These are phyloP conservation scores for Danio kyathit DNA, from an alignment of 2,797 vertebrate genomes.

Conservation along the genomic window DNA sequence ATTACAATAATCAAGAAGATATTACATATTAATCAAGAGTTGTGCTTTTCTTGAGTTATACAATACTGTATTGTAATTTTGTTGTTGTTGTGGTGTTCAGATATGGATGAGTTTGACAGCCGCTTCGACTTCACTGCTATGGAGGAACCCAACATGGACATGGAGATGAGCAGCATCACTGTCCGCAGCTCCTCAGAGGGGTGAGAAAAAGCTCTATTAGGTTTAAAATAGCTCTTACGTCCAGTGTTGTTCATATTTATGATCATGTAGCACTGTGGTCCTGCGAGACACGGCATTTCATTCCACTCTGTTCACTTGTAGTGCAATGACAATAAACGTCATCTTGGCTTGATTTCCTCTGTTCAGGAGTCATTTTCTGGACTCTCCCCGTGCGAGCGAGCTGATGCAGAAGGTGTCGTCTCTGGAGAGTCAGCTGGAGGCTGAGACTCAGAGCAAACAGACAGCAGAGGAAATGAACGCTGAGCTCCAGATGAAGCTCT, in stretches of 20 bases:
- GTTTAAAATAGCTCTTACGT: too few species aligned
- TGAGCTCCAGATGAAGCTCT: slow-evolving; percentile 7
- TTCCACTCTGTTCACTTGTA: too few species aligned
- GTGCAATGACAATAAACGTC: too few species aligned
- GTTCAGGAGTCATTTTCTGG: not conserved
- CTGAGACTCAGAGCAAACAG: slow-evolving; percentile 16
- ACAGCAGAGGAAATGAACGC: slow-evolving; percentile 35
- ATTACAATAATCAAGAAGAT: too few species aligned
- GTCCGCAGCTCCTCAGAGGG: slow-evolving; percentile 69
- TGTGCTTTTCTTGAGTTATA: too few species aligned
- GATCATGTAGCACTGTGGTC: too few species aligned
- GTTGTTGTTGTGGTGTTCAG: slow-evolving; percentile 55
- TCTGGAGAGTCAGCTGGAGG: slow-evolving; percentile 71
- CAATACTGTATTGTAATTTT: too few species aligned
- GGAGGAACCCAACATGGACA: slow-evolving; percentile 68
- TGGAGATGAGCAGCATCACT: slow-evolving; percentile 70
- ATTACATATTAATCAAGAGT: too few species aligned
- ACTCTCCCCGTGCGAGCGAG: slow-evolving; percentile 51
- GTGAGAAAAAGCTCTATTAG: slow-evolving; percentile 55
- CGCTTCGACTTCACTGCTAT: slow-evolving; percentile 66
- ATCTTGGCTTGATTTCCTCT: not conserved
- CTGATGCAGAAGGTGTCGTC: slow-evolving; percentile 65
- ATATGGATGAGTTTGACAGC: slow-evolving; percentile 73
- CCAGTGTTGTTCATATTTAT: too few species aligned
- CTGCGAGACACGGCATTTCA: too few species aligned